These are phyloP conservation scores for Malaclemys terrapin DNA, from an alignment of 2,113 vertebrate genomes.

Conservation along the genomic window DNA sequence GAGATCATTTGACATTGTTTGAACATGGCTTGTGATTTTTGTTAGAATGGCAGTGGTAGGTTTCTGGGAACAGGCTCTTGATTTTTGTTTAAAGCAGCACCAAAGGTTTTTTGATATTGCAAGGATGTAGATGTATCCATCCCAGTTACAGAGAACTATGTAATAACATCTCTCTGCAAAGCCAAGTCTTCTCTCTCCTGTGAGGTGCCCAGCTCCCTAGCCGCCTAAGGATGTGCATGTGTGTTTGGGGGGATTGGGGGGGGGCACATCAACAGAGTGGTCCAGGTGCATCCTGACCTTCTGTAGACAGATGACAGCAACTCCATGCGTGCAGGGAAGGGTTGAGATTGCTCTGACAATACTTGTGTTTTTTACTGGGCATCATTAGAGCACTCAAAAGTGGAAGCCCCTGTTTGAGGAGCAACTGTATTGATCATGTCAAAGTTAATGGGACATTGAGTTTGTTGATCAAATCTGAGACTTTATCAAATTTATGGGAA, in stretches of 20 bases:
- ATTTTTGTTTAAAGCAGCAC: background rate
- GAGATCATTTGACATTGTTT: background rate
- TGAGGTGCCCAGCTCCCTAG: background rate
- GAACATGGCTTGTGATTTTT: background rate
- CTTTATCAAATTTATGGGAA: too few relatives aligned
- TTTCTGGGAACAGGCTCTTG: background rate
- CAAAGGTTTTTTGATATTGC: background rate
- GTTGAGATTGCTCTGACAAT: background rate
- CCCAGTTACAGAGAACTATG: background rate
- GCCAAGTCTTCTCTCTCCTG: background rate
- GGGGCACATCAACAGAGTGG: background rate
- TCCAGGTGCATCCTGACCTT: fast-evolving
- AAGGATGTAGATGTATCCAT: background rate
- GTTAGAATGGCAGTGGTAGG: background rate
- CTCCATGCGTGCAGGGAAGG: background rate
- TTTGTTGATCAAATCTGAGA: background rate
- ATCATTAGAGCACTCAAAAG: background rate
- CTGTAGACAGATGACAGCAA: background rate
- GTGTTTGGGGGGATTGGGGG: too few relatives aligned
- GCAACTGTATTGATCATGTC: background rate
- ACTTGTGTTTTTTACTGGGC: background rate
- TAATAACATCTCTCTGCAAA: background rate
- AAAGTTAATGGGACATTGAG: background rate
- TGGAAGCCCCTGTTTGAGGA: background rate
- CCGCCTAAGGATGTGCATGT: background rate